Percentiles rank a stretch among this genome's conserved stretches.
These are phyloP conservation scores for Trissonchulus sp. DNA, from an alignment of 2,888 invertebrate species.

Conservation along the genomic window DNA sequence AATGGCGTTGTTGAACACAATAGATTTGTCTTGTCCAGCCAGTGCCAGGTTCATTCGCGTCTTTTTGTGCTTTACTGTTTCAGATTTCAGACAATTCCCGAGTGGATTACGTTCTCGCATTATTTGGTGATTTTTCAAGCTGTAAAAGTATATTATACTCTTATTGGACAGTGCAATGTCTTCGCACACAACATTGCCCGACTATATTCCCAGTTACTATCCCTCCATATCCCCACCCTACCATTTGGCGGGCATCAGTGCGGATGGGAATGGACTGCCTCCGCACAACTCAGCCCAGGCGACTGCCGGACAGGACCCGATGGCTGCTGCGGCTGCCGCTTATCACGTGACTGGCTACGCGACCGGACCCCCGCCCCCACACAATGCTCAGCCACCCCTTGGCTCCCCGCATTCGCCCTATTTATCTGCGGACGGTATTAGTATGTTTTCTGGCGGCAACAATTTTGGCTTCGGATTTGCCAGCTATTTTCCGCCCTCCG, in stretches of 20 bases:
- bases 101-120: too few relatives aligned
- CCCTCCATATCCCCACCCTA: constrained; percentile 23
- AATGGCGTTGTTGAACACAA: too few relatives aligned
- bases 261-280: neutral
- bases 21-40: too few relatives aligned
- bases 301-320: neutral
- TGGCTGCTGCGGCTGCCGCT: neutral
- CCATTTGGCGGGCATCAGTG: constrained; percentile 15
- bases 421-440: constrained; percentile 1
- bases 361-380: neutral
- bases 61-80: too few relatives aligned
- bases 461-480: neutral
- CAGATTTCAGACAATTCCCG: too few relatives aligned
- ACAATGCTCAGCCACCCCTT: neutral
- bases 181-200: neutral
- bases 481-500: neutral
- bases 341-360: constrained; percentile 1
- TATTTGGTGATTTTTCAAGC: too few relatives aligned
- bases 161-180: neutral
- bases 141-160: too few relatives aligned
- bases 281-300: constrained; percentile 7
- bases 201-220: constrained; percentile 24
- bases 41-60: too few relatives aligned
- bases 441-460: neutral
- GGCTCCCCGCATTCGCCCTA: constrained; percentile 14